Base-by-base conservation (phyloP, 2,797 vertebrate genomes). In the Microctenopoma steveboyesi region DNA sequence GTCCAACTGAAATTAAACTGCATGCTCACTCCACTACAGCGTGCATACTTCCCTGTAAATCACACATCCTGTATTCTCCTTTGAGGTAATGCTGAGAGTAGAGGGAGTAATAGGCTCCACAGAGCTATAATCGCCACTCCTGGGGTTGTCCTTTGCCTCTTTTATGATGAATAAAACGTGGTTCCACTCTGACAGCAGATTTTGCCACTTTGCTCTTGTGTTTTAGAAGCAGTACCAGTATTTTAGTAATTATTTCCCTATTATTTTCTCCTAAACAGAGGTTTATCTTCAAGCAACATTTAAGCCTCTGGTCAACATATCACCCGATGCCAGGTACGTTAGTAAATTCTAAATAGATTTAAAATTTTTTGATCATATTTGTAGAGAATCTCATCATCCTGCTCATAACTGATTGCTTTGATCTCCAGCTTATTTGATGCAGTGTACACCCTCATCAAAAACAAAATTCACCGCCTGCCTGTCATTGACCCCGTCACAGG, bases 391-490 rank as follows among this genome's bases (percentile, higher is more conserved):
- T 59, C 2, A 16, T 11, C 43, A 27, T 51, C 27, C 6, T 40
- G 0, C 2, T 58, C 39, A 15, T 74, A 28, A 74, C 43, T 11
- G 7, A 2, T 64, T 4, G 2, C 64, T 63, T 77, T 30, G 81
- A 48, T 74, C 75, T 78, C 48, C 94, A 99, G 98, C 93, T 94
- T 99, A 75, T 99, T 96, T 88, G 98, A 99, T 77, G 97, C 98
- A 47, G 98, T 99, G 66, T 96, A 98, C 94, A 99, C 98, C 22
- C 93, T 99, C 94, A 99, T 99, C 95, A 99, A 97, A 96, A 99
- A 99, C 92, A 99, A 98, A 95, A 99, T 99, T 93, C 98, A 99
- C 95, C 95, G 98, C 86, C 93, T 99, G 94, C 98, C 98, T 72
- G 96, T 99, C 89, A 99, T 99, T 79, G 97, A 99, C 91, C 98